Evolutionary conservation across 2,888 invertebrate genomes (phyloP), one percentile per base, ranked within the genome.

Genomic region (Philaethria dido): DNA sequence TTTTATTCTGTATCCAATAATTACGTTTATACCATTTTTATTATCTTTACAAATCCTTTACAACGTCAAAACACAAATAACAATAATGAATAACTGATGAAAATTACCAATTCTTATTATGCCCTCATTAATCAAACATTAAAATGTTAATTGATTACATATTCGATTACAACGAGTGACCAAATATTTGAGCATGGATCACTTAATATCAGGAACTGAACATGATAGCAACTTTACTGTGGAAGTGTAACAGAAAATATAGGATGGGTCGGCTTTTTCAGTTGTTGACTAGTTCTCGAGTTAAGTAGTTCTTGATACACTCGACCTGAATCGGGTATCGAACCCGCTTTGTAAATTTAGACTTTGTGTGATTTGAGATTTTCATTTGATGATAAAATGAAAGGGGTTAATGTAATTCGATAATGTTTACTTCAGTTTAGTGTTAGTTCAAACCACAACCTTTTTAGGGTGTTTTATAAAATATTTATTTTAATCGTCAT

Each of bases 271-370:
- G 48, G 66, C 69, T 63, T 63, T 68, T 66, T 61, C 55, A 64
- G 69, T 68, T 66, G 60, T 64, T 66, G 64, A 61, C 68, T 65
- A 68, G 68, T 68, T 64, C 70, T 64, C 59, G 52, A 57, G 62
- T 59, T 63, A 64, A 72, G 71, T 66, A 70, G 68, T 64, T 64
- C 68, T 64, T 44, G 39, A 45, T 47, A 14, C 64, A 62, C 71
- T 72, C 63, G 71, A 72, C 71, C 71, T 64, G 62, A 36, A 64
- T 71, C 64, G 71, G 64, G 57, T 69, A 71, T 69, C 67, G 69
- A 71, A 71, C 69, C 62, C 61, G 42, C 68, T 68, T 64, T 61
- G 48, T 61, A 42, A 64, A 45, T 68, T 50, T 42, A 64, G 42
- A 48, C 64, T 50, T 20, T 52, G 33, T 36, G 20, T 57, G 57